These are phyloP conservation scores for Patella depressa DNA, from an alignment of 2,888 invertebrate species.

Conservation along the genomic window DNA sequence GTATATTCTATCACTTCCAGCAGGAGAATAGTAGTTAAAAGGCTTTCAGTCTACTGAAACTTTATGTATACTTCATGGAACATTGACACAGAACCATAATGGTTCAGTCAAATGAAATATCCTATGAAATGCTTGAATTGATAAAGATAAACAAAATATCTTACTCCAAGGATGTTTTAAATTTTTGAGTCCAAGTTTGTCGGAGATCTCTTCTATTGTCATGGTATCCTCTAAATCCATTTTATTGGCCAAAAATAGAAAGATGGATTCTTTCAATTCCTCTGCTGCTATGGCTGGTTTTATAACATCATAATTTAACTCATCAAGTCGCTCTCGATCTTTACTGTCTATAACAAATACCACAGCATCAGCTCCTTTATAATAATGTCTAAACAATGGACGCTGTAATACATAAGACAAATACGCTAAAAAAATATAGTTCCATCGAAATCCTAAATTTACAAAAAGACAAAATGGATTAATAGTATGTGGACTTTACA, in stretches of 20 bases:
- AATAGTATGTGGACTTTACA: background rate
- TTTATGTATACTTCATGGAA: no score
- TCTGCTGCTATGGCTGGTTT: constrained; percentile 59
- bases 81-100: no score
- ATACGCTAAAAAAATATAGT: background rate
- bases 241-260: constrained; percentile 63
- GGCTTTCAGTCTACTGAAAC: no score
- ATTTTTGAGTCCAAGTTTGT: constrained; percentile 49
- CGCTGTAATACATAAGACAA: constrained; percentile 44
- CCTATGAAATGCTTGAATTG: no score
- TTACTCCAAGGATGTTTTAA: constrained; percentile 60
- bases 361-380: constrained; percentile 65
- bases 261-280: constrained; percentile 54
- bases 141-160: constrained; percentile 15
- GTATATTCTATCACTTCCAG: no score
- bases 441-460: background rate
- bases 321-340: constrained; percentile 58
- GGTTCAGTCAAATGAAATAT: no score
- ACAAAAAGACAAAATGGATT: no score
- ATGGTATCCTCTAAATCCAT: constrained; percentile 54
- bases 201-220: constrained; percentile 51
- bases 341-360: constrained; percentile 62
- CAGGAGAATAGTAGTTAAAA: no score
- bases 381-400: constrained; percentile 62
- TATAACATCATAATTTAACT: constrained; percentile 61